These are phyloP conservation scores for Sericinus montela DNA, from an alignment of 2,888 invertebrate species.

Conservation along the genomic window DNA sequence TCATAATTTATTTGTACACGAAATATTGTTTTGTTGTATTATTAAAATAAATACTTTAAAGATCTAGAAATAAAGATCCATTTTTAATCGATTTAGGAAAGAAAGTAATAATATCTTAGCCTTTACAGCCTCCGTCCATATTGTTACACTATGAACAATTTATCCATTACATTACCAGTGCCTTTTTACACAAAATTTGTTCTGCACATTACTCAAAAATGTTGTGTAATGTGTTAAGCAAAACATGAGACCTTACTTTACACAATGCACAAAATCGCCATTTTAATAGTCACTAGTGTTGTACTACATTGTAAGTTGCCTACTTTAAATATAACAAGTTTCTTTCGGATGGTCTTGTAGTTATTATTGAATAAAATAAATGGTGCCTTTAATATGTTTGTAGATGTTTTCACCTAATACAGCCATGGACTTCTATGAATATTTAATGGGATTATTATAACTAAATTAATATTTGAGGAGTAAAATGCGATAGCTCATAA, in stretches of 20 bases:
- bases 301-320: constrained; percentile 47
- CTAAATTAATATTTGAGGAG: no score
- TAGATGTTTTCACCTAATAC: constrained; percentile 8
- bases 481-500: no score
- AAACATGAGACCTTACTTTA: no score
- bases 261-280: constrained; percentile 47
- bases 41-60: not conserved
- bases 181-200: constrained; percentile 13
- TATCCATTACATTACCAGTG: constrained; percentile 19
- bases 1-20: not conserved
- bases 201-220: no score
- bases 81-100: constrained; percentile 4
- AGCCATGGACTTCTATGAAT: no score
- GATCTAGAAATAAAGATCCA: constrained; percentile 1
- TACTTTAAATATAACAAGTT: constrained; percentile 22
- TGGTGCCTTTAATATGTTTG: constrained; percentile 1
- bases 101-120: constrained; percentile 4
- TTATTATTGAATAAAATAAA: constrained; percentile 11
- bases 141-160: constrained; percentile 12
- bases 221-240: no score
- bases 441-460: no score
- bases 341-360: constrained; percentile 20
- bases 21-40: not conserved
- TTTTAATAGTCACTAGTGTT: constrained; percentile 66
- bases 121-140: constrained; percentile 51